phyloP scores from a whole-genome alignment of 2,797 vertebrate species.

The Girardinus metallicus region DNA sequence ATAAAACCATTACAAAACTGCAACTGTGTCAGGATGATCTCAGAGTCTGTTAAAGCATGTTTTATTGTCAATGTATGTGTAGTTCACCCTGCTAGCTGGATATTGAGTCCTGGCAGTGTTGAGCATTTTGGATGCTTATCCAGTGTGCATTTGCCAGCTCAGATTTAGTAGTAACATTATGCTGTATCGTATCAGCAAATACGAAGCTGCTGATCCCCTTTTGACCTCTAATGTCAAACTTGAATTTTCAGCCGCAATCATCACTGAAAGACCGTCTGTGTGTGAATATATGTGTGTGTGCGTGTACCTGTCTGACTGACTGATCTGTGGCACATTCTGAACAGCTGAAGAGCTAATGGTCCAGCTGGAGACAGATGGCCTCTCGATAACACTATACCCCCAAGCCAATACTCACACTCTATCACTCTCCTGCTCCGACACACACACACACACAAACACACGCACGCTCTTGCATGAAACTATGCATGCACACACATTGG shows the following conservation, averaged over 20 bases:
- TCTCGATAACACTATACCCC: slow-evolving; percentile 82
- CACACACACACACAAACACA: slow-evolving; percentile 20
- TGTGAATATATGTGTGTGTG: slow-evolving; percentile 41
- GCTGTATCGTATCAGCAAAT: slow-evolving; percentile 54
- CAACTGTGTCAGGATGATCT: slow-evolving; percentile 41
- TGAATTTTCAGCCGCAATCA: slow-evolving; percentile 74
- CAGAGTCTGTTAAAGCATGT: slow-evolving; percentile 31
- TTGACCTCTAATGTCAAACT: slow-evolving; percentile 76
- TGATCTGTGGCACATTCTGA: slow-evolving; percentile 81
- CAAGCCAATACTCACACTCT: slow-evolving; percentile 78
- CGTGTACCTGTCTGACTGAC: slow-evolving; percentile 79
- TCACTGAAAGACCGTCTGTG: slow-evolving; percentile 44
- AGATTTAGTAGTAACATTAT: slow-evolving; percentile 52
- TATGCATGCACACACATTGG: slow-evolving; percentile 31
- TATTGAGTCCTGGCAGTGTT: slow-evolving; percentile 50
- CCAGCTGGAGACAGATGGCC: slow-evolving; percentile 85
- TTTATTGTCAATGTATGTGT: slow-evolving; percentile 29
- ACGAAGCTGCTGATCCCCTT: slow-evolving; percentile 60
- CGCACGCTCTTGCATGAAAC: slow-evolving; percentile 9
- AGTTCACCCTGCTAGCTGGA: slow-evolving; percentile 38
- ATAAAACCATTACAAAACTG: slow-evolving; percentile 45
- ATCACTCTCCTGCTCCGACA: slow-evolving; percentile 53
- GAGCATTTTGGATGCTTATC: slow-evolving; percentile 60
- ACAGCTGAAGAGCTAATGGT: slow-evolving; percentile 85
- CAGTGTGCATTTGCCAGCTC: slow-evolving; percentile 58